Conservation (phyloP, 1,140 invertebrate species). For the Meloidogyne hapla region DNA sequence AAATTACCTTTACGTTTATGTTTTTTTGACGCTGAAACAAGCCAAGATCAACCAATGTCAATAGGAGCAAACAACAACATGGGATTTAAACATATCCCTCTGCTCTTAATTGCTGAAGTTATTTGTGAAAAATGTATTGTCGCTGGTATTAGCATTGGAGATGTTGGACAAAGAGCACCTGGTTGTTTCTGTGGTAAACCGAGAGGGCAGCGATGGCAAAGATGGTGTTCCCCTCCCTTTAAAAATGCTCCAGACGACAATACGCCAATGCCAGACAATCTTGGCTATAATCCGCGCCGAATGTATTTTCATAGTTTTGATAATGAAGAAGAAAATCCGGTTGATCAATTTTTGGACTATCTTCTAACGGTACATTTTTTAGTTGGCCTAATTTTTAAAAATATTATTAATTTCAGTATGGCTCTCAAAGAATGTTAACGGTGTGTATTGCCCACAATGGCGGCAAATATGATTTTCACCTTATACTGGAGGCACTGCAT, state of each 20-base stretch:
- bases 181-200: neutral
- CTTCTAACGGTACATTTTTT: neutral
- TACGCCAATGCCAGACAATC: neutral
- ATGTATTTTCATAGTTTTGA: slow-evolving; percentile 16
- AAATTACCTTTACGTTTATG: neutral
- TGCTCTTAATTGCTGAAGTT: neutral
- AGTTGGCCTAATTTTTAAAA: neutral
- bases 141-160: neutral
- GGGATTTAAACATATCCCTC: slow-evolving; percentile 7
- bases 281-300: neutral
- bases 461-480: slow-evolving; percentile 20
- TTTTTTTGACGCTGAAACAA: neutral
- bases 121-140: slow-evolving; percentile 13
- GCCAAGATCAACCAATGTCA: neutral
- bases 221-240: slow-evolving; percentile 15
- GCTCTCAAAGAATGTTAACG: too few species aligned
- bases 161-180: neutral
- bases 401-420: neutral
- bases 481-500: slow-evolving; percentile 12
- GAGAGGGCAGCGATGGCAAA: neutral
- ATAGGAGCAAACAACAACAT: too few species aligned
- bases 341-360: slow-evolving; percentile 25
- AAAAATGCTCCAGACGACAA: neutral
- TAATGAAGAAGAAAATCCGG: neutral
- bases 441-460: neutral